Evolutionary conservation across 1,140 invertebrate genomes (phyloP), one percentile per base, ranked within the genome.

Genomic region (Brachionus rotundiformis): DNA sequence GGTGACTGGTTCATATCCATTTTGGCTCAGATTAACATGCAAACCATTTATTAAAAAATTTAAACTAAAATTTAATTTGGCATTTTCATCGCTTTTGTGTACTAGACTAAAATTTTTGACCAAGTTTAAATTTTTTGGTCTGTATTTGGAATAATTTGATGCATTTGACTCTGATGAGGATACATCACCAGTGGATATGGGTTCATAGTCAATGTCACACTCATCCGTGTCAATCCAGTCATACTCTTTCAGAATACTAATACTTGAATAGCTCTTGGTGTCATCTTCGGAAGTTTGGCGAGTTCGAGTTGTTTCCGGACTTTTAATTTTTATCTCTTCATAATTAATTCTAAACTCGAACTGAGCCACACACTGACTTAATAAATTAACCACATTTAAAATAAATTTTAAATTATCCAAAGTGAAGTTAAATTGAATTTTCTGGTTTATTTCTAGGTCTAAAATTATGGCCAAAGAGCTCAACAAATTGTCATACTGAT

Each of bases 401-500:
- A 79, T 36, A 13, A 39, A 23, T 11, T 79, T 31, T n/a, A 79
- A 29, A 29, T 59, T 19, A n/a, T 33, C 47, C 2, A 79, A 23
- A 59, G 23, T 59, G 3, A 79, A 13, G 10, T 39, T 54, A 7
- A 79, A 10, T 8, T 79, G 25, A 36, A 79, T 54, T 63, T 41
- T 63, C 36, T 63, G 29, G 59, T 25, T 39, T 25, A 79, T 33
- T 63, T 79, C 76, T 8, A 63, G 19, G 59, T 79, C 29, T 5
- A 54, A 63, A 27, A 79, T 49, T 6, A 79, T 63, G 2, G 76
- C 49, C 76, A 79, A 41, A 49, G 76, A 79, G 76, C 76, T 79
- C 10, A 79, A 19, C 16, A 79, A 79, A 79, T 79, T 79, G 16
- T 79, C 76, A 33, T 79, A 63, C 19, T 79, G 47, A 59, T 63